Evolutionary conservation across 2,888 invertebrate genomes (phyloP).

Genomic region (Cerastis leucographa): DNA sequence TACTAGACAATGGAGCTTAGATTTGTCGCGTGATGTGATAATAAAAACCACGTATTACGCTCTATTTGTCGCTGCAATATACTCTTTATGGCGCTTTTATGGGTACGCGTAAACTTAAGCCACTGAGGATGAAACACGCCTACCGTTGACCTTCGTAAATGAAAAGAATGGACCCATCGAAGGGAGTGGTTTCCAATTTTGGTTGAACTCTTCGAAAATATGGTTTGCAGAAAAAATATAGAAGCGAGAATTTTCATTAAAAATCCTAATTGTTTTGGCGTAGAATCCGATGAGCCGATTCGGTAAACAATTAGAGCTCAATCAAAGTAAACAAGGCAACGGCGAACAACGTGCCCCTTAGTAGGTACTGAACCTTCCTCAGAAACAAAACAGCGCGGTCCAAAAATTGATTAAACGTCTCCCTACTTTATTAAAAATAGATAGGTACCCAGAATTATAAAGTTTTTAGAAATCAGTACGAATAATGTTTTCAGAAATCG

Average conservation of each 20-base stretch:
- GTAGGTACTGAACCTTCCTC: constrained; percentile 76
- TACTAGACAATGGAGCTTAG: constrained; percentile 80
- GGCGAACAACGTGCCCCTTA: constrained; percentile 76
- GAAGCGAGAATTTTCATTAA: constrained; percentile 72
- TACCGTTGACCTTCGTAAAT: constrained; percentile 65
- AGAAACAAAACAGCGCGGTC: constrained; percentile 73
- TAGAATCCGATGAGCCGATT: constrained; percentile 72
- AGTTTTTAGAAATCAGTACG: constrained; percentile 25
- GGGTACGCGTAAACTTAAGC: constrained; percentile 72
- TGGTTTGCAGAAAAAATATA: constrained; percentile 71
- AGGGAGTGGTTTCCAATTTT: constrained; percentile 56
- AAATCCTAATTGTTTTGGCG: constrained; percentile 78
- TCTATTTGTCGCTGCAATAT: constrained; percentile 79
- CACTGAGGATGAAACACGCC: constrained; percentile 65
- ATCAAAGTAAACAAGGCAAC: constrained; percentile 72
- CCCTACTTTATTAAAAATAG: constrained; percentile 5
- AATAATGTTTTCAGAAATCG: constrained; percentile 27
- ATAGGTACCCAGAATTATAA: background rate
- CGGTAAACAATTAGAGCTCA: constrained; percentile 76
- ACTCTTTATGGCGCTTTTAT: constrained; percentile 76
- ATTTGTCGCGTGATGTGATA: constrained; percentile 82
- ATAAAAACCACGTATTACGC: constrained; percentile 79
- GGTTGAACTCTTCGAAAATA: constrained; percentile 60
- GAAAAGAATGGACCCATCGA: constrained; percentile 48
- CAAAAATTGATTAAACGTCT: constrained; percentile 30